These are phyloP conservation scores for Platorchestia sp. DNA, from an alignment of 1,140 invertebrate species.

Conservation along the genomic window DNA sequence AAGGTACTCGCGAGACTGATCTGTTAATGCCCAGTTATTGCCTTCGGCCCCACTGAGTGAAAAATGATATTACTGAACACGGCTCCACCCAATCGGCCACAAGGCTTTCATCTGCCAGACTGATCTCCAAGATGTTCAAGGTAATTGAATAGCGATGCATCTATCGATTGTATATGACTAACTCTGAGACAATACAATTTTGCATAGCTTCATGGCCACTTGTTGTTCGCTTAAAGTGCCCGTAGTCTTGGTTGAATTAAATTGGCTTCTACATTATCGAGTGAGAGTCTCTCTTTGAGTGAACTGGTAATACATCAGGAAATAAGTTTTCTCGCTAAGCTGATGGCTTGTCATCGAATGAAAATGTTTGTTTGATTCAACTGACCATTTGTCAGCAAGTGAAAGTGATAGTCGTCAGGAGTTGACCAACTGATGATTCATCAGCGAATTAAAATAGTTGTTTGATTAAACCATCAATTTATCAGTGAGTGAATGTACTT, in stretches of 20 bases:
- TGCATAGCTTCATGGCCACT: too few relatives aligned
- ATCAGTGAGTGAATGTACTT: not conserved
- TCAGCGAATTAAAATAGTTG: not conserved
- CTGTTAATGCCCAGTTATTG: too few relatives aligned
- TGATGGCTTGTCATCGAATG: not conserved
- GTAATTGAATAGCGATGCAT: too few relatives aligned
- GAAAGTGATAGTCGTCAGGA: too few relatives aligned
- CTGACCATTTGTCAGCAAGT: not conserved
- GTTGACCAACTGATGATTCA: not conserved
- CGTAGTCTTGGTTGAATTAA: too few relatives aligned
- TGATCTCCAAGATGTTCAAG: too few relatives aligned
- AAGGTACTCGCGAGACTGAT: too few relatives aligned
- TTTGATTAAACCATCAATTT: not conserved
- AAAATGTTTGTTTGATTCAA: not conserved
- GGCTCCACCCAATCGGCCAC: not conserved
- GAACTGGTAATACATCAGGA: not conserved
- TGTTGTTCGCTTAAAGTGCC: too few relatives aligned
- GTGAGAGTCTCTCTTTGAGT: not conserved
- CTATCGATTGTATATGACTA: not conserved
- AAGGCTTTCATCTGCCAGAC: not conserved
- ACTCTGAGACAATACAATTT: not conserved
- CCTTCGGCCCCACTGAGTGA: too few relatives aligned
- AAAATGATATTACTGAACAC: too few relatives aligned
- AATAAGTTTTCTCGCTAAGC: too few relatives aligned
- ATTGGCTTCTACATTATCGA: too few relatives aligned